Conservation (phyloP, 2,113 vertebrate genomes). For the Equus quagga region DNA sequence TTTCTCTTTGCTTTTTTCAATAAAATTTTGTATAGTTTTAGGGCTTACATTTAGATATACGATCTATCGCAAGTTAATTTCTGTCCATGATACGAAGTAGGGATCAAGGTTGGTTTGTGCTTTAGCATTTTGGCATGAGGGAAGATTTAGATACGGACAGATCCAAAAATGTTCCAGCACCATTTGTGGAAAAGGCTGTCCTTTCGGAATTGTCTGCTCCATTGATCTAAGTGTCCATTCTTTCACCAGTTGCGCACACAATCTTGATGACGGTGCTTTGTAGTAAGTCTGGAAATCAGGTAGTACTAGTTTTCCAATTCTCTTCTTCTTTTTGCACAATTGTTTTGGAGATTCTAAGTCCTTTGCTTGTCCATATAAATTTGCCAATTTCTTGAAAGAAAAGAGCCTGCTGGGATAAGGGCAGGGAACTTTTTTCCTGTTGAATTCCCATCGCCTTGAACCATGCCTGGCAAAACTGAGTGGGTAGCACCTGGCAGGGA, state of each 20-base stretch:
- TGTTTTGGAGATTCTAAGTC: neutral
- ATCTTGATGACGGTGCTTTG: neutral
- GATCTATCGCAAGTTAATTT: neutral
- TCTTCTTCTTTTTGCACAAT: neutral
- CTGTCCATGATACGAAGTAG: neutral
- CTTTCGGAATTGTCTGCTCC: neutral
- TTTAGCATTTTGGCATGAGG: neutral
- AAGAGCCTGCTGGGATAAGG: neutral
- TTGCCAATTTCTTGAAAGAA: neutral
- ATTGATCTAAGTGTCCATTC: fast-evolving
- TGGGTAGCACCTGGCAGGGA: neutral
- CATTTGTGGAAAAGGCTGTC: fast-evolving
- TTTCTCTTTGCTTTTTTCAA: neutral
- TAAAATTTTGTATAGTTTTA: neutral
- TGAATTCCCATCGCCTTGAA: neutral
- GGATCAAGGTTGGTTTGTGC: neutral
- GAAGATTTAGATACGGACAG: too few relatives aligned
- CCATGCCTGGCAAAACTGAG: neutral
- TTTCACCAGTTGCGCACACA: fast-evolving
- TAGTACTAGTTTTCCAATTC: neutral
- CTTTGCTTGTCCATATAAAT: neutral
- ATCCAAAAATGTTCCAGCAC: too few relatives aligned
- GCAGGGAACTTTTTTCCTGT: neutral
- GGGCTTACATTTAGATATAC: neutral
- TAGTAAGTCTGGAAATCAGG: neutral